Percentiles rank a stretch among this genome's conserved stretches.
Conservation (phyloP, 2,113 vertebrate genomes). For the Eudyptes chrysolophus region DNA sequence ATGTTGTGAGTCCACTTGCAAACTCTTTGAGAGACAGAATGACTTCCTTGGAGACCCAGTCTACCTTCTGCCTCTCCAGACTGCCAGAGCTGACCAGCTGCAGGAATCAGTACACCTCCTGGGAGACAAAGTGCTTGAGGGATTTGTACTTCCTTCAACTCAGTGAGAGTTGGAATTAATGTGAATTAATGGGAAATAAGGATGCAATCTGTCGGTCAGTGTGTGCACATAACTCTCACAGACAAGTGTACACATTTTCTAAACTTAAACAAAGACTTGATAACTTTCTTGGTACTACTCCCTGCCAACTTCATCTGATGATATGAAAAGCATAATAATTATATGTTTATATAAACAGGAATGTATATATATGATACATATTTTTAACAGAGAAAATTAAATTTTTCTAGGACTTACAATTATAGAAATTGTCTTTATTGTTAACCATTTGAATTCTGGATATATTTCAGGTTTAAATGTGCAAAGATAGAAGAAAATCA, state of each 20-base stretch:
- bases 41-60: not conserved
- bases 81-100: conserved; percentile 30
- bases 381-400: not conserved
- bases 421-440: not conserved
- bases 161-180: conserved; percentile 31
- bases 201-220: not conserved
- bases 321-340: not conserved
- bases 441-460: not conserved
- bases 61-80: conserved; percentile 48
- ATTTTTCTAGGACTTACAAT: not conserved
- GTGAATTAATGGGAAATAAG: conserved; percentile 12
- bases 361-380: not conserved
- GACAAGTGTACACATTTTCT: not conserved
- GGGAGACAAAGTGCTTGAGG: conserved; percentile 36
- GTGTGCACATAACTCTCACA: not conserved
- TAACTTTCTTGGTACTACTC: not conserved
- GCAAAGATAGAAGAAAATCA: not conserved
- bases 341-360: not conserved
- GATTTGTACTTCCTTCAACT: conserved; percentile 20
- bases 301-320: not conserved
- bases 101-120: not conserved
- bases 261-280: not conserved
- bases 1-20: not conserved
- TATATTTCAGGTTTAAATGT: not conserved
- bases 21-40: conserved; percentile 33